Conservation (phyloP, 2,113 vertebrate genomes). For the Dromiciops gliroides region DNA sequence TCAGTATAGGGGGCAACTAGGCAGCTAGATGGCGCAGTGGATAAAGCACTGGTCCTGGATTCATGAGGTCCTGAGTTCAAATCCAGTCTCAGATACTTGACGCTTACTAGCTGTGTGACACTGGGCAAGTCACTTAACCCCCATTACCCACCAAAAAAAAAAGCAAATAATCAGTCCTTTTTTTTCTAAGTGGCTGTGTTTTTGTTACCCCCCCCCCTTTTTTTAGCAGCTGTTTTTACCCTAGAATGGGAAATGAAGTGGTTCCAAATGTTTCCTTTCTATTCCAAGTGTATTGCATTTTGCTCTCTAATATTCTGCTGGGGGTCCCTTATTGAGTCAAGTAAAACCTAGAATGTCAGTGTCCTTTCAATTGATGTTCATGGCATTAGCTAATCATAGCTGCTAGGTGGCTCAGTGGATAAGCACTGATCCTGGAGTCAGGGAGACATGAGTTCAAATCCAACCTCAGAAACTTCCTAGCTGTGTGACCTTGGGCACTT, state of each 20-base stretch:
- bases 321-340: not conserved
- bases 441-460: not conserved
- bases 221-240: not conserved
- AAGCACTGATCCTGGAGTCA: not conserved
- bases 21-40: too few relatives aligned
- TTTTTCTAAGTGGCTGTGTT: constrained; percentile 16
- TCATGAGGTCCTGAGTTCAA: too few relatives aligned
- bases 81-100: too few relatives aligned
- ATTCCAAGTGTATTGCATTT: not conserved
- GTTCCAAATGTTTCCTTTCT: not conserved
- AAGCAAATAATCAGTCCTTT: too few relatives aligned
- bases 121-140: too few relatives aligned
- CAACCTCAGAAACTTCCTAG: not conserved
- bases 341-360: not conserved
- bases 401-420: not conserved
- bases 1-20: too few relatives aligned
- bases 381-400: not conserved
- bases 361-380: not conserved
- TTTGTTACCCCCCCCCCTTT: not conserved
- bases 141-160: too few relatives aligned
- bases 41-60: too few relatives aligned
- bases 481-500: not conserved
- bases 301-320: not conserved
- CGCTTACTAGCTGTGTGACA: too few relatives aligned
- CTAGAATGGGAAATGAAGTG: constrained; percentile 22